Percentiles rank a stretch among this genome's conserved stretches.
Evolutionary conservation across 2,888 invertebrate species (phyloP).

Genomic region (Piscicola geometra): DNA sequence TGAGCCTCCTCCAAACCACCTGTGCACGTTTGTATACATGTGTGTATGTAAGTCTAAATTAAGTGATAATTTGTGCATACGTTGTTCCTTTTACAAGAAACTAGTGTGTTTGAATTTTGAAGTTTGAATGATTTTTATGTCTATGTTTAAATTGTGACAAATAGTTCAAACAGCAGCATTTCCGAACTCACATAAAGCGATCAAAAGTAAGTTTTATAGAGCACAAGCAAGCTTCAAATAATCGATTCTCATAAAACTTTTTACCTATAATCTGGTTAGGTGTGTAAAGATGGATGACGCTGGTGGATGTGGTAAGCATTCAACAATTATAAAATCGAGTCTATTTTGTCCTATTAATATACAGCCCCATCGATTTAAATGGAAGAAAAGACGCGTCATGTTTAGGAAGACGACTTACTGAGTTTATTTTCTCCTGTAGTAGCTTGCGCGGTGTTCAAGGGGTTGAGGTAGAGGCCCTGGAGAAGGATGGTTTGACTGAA

Average conservation of each 20-base stretch:
- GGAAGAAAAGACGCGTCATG: too few relatives aligned
- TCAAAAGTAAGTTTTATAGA: not conserved
- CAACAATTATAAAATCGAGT: too few relatives aligned
- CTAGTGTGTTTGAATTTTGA: too few relatives aligned
- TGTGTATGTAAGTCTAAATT: too few relatives aligned
- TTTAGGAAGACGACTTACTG: too few relatives aligned
- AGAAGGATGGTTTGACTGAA: conserved; percentile 93
- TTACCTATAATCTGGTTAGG: conserved; percentile 16
- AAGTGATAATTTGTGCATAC: too few relatives aligned
- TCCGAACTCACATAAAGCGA: not conserved
- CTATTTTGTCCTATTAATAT: too few relatives aligned
- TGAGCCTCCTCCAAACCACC: conserved; percentile 33
- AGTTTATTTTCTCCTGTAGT: conserved; percentile 52
- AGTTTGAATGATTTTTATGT: too few relatives aligned
- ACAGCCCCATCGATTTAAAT: too few relatives aligned
- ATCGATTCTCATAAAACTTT: not conserved
- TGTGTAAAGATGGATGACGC: conserved; percentile 1
- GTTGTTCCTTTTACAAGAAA: too few relatives aligned
- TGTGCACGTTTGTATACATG: not conserved
- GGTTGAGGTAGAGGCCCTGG: conserved; percentile 96
- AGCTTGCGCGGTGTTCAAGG: conserved; percentile 94
- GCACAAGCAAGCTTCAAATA: not conserved
- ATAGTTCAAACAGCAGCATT: not conserved
- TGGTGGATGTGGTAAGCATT: not conserved
- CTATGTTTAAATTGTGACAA: too few relatives aligned